Conservation (phyloP, 2,113 vertebrate genomes). For the Desmodus rotundus region DNA sequence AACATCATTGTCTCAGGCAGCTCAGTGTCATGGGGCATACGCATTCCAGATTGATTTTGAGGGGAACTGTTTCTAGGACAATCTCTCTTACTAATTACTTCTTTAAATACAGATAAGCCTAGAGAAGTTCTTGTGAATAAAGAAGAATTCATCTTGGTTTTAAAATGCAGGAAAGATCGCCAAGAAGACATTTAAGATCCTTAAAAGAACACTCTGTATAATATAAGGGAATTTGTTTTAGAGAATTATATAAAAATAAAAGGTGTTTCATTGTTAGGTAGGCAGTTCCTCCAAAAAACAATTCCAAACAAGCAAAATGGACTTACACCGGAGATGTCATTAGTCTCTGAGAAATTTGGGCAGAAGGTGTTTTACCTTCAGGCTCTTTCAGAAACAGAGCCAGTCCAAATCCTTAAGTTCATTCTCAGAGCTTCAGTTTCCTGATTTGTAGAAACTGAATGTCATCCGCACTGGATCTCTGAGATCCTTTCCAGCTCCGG, state of each 20-base stretch:
- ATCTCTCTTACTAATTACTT: constrained; percentile 39
- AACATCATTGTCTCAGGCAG: background rate
- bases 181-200: background rate
- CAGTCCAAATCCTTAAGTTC: background rate
- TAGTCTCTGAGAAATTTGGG: background rate
- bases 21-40: background rate
- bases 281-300: background rate
- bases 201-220: background rate
- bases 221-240: background rate
- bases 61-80: constrained; percentile 12
- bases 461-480: background rate
- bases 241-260: background rate
- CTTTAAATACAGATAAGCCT: constrained; percentile 1
- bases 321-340: background rate
- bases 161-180: background rate
- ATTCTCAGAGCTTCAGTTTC: background rate
- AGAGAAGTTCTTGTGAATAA: background rate
- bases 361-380: background rate
- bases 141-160: background rate
- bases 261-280: background rate
- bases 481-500: background rate
- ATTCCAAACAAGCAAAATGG: background rate
- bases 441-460: background rate
- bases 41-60: background rate
- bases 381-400: background rate